phyloP scores from a whole-genome alignment of 2,797 vertebrate genomes.

The Phyllotis vaccarum region DNA sequence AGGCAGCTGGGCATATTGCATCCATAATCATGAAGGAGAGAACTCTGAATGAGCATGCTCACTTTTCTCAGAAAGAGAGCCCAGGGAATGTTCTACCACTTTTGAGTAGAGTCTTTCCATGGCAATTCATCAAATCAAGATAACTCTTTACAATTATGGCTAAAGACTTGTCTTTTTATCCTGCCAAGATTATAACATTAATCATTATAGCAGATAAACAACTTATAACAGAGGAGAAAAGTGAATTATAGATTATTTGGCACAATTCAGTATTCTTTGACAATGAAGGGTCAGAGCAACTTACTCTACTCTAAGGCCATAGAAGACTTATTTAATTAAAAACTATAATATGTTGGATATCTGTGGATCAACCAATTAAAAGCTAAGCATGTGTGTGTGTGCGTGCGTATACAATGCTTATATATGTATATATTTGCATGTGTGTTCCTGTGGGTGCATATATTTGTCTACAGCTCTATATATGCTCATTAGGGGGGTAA shows the following conservation, averaged over 20 bases:
- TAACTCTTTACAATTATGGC: not conserved
- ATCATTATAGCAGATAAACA: not conserved
- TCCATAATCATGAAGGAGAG: not conserved
- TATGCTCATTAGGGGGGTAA: not conserved
- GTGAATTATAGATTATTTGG: not conserved
- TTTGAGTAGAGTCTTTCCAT: not conserved
- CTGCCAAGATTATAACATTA: not conserved
- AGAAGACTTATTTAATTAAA: not conserved
- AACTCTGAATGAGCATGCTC: not conserved
- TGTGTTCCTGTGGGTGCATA: not conserved
- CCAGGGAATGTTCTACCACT: not conserved
- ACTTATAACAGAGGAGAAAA: not conserved
- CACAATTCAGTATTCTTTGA: not conserved
- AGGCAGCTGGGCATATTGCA: not conserved
- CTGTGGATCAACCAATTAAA: not conserved
- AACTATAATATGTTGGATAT: not conserved
- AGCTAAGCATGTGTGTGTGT: not conserved
- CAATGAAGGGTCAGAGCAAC: not conserved
- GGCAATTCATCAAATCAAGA: not conserved
- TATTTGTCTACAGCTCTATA: rapidly evolving
- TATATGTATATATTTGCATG: not conserved
- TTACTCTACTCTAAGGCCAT: not conserved
- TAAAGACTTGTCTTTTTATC: not conserved
- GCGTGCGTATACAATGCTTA: not conserved
- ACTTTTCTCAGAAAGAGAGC: not conserved